Conservation (phyloP, 2,113 vertebrate species). For the Chinchilla lanigera region DNA sequence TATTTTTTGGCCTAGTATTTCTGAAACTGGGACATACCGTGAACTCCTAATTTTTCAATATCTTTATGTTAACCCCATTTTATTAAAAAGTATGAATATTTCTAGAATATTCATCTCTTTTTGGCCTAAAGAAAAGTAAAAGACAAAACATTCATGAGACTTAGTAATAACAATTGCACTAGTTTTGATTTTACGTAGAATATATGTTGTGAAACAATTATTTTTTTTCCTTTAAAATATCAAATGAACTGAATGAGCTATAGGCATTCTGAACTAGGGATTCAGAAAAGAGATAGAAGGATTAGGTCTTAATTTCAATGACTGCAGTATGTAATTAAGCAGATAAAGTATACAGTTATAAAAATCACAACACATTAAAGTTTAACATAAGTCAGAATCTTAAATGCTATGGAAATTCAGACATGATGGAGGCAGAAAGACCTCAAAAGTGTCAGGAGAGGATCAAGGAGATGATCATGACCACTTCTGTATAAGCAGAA, state of each 20-base stretch:
- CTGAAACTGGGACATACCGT: conserved; percentile 68
- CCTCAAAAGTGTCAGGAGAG: not conserved
- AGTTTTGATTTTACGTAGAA: not conserved
- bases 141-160: not conserved
- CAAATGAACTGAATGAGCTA: not conserved
- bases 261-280: not conserved
- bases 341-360: not conserved
- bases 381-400: not conserved
- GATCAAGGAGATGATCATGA: not conserved
- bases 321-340: not conserved
- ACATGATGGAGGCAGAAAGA: accelerated
- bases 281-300: not conserved
- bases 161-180: not conserved
- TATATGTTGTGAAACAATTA: not conserved
- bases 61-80: conserved; percentile 41
- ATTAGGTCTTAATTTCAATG: not conserved
- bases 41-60: not conserved
- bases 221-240: not conserved
- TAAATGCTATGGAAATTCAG: not conserved
- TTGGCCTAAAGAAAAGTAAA: not conserved
- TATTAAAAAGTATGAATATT: not conserved
- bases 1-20: conserved; percentile 46
- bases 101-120: not conserved
- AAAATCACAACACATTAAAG: not conserved
- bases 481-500: not conserved